Evolutionary conservation across 2,888 invertebrate species (phyloP), one percentile per base, ranked within the genome.

Genomic region (Mayetiola destructor): DNA sequence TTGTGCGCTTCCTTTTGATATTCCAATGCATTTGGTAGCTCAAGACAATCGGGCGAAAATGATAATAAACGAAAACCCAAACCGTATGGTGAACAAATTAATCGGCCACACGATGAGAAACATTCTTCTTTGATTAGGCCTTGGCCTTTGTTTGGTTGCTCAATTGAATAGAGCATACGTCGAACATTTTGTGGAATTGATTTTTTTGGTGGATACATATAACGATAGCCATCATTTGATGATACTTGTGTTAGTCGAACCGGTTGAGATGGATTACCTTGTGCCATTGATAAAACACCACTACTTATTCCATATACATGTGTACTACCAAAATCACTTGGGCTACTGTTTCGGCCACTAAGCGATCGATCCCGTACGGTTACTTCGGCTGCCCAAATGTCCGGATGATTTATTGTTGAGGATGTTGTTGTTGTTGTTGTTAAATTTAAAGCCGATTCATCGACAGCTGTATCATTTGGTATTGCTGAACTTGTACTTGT

Each of bases 61-160:
- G 86, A 83, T 23, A 95, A 72, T 3, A 95, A 75, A n/a, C 94
- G 76, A 60, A 93, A 80, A 30, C 94, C 93, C 65, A 81, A 83
- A 0, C 84, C 88, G 69, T 84, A 92, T 0, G 95, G 94, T 0
- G 93, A 94, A 67, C 90, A 90, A 29, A 95, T 84, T 10, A 94
- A 73, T 55, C 93, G 78, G 0, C 95, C 95, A 68, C 94, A 93
- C 1, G 87, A 77, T 1, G 92, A 92, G 70, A 90, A 94, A 64
- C 89, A 88, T 52, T 91, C 75, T 67, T 94, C 95, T 73, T 95
- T 95, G 58, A 95, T 94, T 64, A 88, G 92, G 0, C 92, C 93
- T 61, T 85, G 85, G 1, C 90, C 93, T 14, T 87, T 85, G 66
- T 89, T 92, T 0, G 88, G 85, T 68, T 95, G 94, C 65, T 88